Evolutionary conservation across 2,888 invertebrate species (phyloP), one percentile per base, ranked within the genome.

Genomic region (Omphaloscelis lunosa): DNA sequence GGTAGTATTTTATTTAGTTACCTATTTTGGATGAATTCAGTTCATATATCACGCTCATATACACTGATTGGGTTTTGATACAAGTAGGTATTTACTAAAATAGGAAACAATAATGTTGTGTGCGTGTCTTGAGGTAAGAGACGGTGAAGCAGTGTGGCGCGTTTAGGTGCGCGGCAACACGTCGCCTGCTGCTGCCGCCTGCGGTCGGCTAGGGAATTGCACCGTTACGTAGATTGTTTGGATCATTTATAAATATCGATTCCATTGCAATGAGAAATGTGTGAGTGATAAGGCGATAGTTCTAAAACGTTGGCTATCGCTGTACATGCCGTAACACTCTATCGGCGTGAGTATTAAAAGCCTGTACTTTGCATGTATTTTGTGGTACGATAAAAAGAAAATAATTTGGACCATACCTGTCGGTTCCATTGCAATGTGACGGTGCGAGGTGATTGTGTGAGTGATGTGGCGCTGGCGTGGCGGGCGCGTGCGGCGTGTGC

Each of bases 201-300:
- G 41, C 41, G 41, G 41, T 41, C 41, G 41, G 41, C 9, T 41
- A 41, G 0, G 41, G 41, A 41, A 41, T 41, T 12, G 41, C 41
- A 41, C 41, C 12, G 11, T 65, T 45, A 20, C 34, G 2, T 41
- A 41, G 15, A 1, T 41, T 41, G 15, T 23, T 41, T 61, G 11
- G 29, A n/a, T 17, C 20, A 27, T 17, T 15, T 58, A 23, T 41
- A 23, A 4, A 17, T 95, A 86, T 96, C 94, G 79, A 94, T 94
- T 90, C 96, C 96, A 88, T 97, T 97, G 90, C 96, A 97, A 85
- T 97, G 94, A 34, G 96, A 82, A 94, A 97, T 95, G 96, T 97
- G 95, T 63, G 95, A 95, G 91, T 93, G 95, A 88, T 93, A 96
- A 80, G 95, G 96, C 90, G 94, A n/a, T 23, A 11, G 9, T n/a